Base-by-base conservation (phyloP, 2,797 vertebrate species). In the Sarcophilus harrisii region DNA sequence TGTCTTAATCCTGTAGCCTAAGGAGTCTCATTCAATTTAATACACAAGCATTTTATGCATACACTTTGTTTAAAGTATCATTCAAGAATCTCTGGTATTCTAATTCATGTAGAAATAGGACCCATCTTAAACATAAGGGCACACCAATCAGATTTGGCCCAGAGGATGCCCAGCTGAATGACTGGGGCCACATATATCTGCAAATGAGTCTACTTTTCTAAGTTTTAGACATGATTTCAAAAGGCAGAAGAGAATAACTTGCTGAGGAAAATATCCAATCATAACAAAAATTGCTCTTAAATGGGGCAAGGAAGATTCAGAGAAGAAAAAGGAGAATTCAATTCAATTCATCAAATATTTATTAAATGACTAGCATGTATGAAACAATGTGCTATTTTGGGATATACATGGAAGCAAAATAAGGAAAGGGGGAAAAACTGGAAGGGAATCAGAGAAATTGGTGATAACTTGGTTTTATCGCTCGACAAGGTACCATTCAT, bases 61-160 rank as follows among this genome's bases (percentile, higher is more conserved):
- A 81, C 8, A 45, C 21, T 81, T 21, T 45, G 38, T 45, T 24
- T 9, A 81, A 45, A 21, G 18, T 38, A 81, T 10, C 21, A n/a
- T 81, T 81, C 66, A 45, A 81, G 2, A 66, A 81, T 92, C 59
- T 66, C 12, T 0, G 59, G 81, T 57, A 54, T 18, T 92, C 60
- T 60, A n/a, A 94, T 57, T 29, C 94, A 0, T 4, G 57, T 62
- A 59, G 45, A 90, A 58, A 93, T 0, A 5, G 38, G 28, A n/a
- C 91, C 55, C 12, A 52, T 3, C 2, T 5, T 18, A 14, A 30
- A 54, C 1, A 1, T 1, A 9, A 11, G 10, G 52, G 0, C 49
- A 10, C 0, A 0, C 45, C 38, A 13, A 38, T 6, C 52, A 38
- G 0, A 0, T 0, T 49, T 38, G 54, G 54, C 49, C 59, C 16